Conservation (phyloP, 2,113 vertebrate species). For the Petaurus breviceps region DNA sequence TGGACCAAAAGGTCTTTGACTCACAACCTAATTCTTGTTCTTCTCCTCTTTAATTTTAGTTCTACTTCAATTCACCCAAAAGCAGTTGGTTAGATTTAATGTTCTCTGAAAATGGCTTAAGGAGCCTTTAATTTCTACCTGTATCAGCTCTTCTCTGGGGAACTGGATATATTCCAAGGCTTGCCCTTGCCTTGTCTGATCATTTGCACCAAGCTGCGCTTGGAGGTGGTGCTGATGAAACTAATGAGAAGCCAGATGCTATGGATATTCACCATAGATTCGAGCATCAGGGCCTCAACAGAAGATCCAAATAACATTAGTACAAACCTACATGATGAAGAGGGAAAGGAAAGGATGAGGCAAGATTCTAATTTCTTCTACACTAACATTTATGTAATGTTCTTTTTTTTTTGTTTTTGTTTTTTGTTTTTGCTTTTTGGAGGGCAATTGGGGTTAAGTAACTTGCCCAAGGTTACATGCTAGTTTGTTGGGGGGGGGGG, state of each 20-base stretch:
- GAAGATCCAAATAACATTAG: background rate
- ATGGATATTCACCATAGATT: background rate
- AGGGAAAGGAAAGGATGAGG: background rate
- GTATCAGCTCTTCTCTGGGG: constrained; percentile 19
- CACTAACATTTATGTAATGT: background rate
- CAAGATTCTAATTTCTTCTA: background rate
- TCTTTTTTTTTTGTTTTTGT: too few species aligned
- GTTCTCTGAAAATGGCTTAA: background rate
- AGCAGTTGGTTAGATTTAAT: background rate
- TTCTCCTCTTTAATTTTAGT: background rate
- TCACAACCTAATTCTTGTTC: background rate
- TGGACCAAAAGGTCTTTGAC: background rate
- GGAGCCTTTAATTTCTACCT: constrained; percentile 11
- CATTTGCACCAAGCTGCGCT: background rate
- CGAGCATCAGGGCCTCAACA: background rate
- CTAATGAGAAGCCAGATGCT: constrained; percentile 9
- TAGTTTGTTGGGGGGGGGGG: too few species aligned
- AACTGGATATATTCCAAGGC: background rate
- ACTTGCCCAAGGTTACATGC: too few species aligned
- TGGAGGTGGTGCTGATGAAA: background rate
- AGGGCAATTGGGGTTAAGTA: too few species aligned
- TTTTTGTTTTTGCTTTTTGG: too few species aligned
- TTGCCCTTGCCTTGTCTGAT: background rate
- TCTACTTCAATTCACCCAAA: constrained; percentile 16
- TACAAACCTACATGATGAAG: background rate